Evolutionary conservation across 2,113 vertebrate genomes (phyloP), one percentile per base, ranked within the genome.

Genomic region (Acrocephalus kingi): DNA sequence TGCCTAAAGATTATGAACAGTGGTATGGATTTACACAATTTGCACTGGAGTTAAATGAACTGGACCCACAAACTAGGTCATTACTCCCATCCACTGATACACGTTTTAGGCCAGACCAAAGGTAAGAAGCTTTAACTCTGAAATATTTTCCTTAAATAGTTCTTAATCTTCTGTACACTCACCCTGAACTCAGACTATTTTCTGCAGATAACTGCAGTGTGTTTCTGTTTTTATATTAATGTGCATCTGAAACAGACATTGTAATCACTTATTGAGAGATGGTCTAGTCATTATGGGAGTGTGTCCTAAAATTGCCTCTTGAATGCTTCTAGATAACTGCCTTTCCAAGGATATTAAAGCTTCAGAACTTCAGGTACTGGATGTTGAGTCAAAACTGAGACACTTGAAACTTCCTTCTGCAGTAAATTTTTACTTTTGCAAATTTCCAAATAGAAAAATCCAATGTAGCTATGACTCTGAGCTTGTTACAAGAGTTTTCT

Each of bases 1-100:
- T 99, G 98, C 99, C 99, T 33, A 98, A 98, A 54, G 98, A 98
- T 90, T 97, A 98, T n/a, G 99, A 99, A 77, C 98, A 99, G 81
- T 99, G 99, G 97, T 99, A 99, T 25, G 99, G 99, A 86, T 99
- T 99, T 95, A 99, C 99, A 33, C 99, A 99, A 56, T 99, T 99
- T 98, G 99, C 99, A 37, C 93, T 99, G 80, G 99, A 99, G 95
- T 97, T 99, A 93, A 99, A 99, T 81, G 99, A 99, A 96, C 87
- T 99, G 94, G 98, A 99, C 15, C 89, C 97, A 1, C 97, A 97
- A 37, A 97, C 96, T 27, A 99, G 98, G 94, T 87, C 94, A 52
- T 97, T 99, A 67, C 98, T 99, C 33, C 99, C 99, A 48, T 97
- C 98, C 33, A 99, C 98, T 51, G 99, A 99, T 96, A 99, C 99